Conservation (phyloP, 2,113 vertebrate genomes). For the Eclectus roratus region DNA sequence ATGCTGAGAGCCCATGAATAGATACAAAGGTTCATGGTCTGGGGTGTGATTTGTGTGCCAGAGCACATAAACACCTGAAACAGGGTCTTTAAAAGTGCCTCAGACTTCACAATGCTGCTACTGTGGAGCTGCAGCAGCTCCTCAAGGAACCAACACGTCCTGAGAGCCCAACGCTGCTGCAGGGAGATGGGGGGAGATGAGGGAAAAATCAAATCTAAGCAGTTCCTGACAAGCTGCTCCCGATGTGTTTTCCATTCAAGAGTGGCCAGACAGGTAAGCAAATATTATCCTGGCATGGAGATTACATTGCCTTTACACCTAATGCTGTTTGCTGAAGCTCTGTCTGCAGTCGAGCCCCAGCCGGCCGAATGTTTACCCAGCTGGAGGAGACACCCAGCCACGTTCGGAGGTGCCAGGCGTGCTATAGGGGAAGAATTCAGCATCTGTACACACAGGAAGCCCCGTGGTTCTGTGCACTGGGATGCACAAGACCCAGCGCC, state of each 20-base stretch:
- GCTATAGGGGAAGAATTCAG: neutral
- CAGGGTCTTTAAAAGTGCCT: neutral
- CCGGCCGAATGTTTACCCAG: conserved; percentile 10
- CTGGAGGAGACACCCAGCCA: neutral
- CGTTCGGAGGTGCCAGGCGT: neutral
- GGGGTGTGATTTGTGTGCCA: neutral
- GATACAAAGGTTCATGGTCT: neutral
- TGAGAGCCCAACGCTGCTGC: neutral
- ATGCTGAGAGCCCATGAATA: accelerated
- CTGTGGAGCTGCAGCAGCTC: neutral
- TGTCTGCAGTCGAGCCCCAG: neutral
- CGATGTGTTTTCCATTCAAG: neutral
- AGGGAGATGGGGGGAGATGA: too few relatives aligned
- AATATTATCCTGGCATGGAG: conserved; percentile 48
- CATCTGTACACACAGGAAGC: neutral
- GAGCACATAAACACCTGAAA: conserved; percentile 7
- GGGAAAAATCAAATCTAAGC: neutral
- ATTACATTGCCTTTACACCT: neutral
- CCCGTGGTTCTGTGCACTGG: neutral
- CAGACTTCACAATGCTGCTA: neutral
- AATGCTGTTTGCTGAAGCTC: neutral
- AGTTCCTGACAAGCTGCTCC: neutral
- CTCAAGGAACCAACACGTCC: accelerated
- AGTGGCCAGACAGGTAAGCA: conserved; percentile 9
- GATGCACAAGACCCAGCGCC: neutral